phyloP scores from a whole-genome alignment of 2,797 vertebrate genomes.

The Bothrops alternatus region DNA sequence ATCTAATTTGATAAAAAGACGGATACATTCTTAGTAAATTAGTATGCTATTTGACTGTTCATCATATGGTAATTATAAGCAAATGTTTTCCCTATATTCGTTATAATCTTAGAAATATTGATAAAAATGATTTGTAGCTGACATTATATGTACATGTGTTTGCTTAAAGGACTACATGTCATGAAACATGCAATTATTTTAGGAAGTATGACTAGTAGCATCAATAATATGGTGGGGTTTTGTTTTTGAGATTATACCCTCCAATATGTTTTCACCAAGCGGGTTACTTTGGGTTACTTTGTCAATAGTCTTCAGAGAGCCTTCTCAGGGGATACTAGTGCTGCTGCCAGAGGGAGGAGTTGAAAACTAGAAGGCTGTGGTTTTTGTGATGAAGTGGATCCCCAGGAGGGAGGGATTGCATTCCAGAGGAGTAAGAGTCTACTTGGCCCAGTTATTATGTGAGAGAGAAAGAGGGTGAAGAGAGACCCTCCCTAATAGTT shows the following conservation, averaged over 20 bases:
- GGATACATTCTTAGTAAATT: neutral
- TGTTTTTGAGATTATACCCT: neutral
- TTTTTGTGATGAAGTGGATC: neutral
- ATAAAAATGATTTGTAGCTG: slow-evolving; percentile 32
- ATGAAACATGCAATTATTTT: slow-evolving; percentile 23
- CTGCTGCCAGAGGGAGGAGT: neutral
- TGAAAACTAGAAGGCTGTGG: neutral
- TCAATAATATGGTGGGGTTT: neutral
- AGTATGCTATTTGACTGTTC: neutral
- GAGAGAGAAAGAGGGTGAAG: neutral
- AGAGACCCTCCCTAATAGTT: neutral
- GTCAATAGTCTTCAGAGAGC: neutral
- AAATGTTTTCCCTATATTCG: neutral
- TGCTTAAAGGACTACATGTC: neutral
- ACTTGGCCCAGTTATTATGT: neutral
- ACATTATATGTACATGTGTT: slow-evolving; percentile 38
- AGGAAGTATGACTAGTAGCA: neutral
- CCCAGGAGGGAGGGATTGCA: neutral
- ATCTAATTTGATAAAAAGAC: neutral
- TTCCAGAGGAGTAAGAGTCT: neutral
- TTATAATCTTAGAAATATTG: neutral
- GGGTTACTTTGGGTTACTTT: neutral
- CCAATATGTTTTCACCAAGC: neutral
- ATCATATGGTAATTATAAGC: slow-evolving; percentile 51
- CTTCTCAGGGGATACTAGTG: neutral